These are phyloP conservation scores for Plebejus argus DNA, from an alignment of 2,888 invertebrate genomes.

Conservation along the genomic window DNA sequence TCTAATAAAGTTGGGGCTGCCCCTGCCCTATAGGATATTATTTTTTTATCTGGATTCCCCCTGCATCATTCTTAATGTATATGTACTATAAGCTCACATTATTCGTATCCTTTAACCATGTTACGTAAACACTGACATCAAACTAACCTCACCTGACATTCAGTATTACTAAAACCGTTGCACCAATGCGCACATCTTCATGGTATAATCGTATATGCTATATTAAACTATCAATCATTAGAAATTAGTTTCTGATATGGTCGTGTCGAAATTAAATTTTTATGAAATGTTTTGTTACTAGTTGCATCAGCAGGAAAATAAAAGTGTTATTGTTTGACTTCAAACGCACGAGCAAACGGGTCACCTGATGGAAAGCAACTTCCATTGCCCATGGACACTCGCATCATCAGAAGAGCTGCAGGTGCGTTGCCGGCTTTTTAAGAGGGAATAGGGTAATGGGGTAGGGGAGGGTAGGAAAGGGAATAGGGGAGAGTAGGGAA, in stretches of 20 bases:
- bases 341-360: too few species aligned
- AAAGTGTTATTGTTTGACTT: not conserved
- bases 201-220: not conserved
- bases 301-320: not conserved
- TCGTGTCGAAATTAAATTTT: not conserved
- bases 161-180: not conserved
- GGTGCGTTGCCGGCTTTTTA: too few species aligned
- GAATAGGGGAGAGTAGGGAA: too few species aligned
- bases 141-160: not conserved
- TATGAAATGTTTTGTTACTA: not conserved
- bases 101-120: not conserved
- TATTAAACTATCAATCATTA: not conserved
- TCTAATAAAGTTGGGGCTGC: too few species aligned
- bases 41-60: too few species aligned
- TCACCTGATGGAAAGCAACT: too few species aligned
- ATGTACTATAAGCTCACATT: not conserved
- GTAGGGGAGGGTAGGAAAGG: too few species aligned
- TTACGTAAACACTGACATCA: not conserved
- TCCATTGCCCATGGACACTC: too few species aligned
- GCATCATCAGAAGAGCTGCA: too few species aligned
- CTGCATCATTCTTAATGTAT: too few species aligned
- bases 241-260: not conserved
- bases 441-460: too few species aligned
- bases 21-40: too few species aligned
- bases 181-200: not conserved